Percentiles rank a stretch among this genome's conserved stretches.
Conservation (phyloP, 1,140 invertebrate genomes). For the Lasioglossum baleicum region DNA sequence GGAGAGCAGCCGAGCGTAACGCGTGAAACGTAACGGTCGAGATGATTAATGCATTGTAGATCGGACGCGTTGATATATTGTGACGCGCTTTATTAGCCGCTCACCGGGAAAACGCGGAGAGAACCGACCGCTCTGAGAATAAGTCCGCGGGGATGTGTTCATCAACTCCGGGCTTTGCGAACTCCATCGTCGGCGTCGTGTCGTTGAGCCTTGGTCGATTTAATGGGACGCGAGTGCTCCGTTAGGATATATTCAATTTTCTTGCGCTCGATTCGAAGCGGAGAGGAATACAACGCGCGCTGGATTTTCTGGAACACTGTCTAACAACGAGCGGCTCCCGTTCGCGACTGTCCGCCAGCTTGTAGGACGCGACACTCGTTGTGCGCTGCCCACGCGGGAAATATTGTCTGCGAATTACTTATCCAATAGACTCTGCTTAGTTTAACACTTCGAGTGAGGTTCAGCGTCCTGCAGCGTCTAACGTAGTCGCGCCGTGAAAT, state of each 20-base stretch:
- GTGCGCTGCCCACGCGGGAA: too few relatives aligned
- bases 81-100: conserved; percentile 22
- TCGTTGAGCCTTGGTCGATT: background rate
- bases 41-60: conserved; percentile 6
- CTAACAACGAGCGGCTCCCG: too few relatives aligned
- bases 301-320: too few relatives aligned
- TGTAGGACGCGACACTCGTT: too few relatives aligned
- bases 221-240: conserved; percentile 25
- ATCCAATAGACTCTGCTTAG: too few relatives aligned
- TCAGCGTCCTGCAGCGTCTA: too few relatives aligned
- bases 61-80: conserved; percentile 16
- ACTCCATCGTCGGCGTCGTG: background rate
- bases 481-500: too few relatives aligned
- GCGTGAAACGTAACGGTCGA: background rate
- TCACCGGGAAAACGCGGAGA: background rate
- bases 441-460: too few relatives aligned
- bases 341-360: too few relatives aligned
- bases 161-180: background rate
- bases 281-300: too few relatives aligned
- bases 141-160: conserved; percentile 26
- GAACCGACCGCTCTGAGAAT: background rate
- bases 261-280: background rate
- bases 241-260: conserved; percentile 7
- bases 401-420: too few relatives aligned
- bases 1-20: background rate